Percentiles rank a stretch among this genome's conserved stretches.
Evolutionary conservation across 1,140 invertebrate genomes (phyloP).

Genomic region (Coenobita brevimanus): DNA sequence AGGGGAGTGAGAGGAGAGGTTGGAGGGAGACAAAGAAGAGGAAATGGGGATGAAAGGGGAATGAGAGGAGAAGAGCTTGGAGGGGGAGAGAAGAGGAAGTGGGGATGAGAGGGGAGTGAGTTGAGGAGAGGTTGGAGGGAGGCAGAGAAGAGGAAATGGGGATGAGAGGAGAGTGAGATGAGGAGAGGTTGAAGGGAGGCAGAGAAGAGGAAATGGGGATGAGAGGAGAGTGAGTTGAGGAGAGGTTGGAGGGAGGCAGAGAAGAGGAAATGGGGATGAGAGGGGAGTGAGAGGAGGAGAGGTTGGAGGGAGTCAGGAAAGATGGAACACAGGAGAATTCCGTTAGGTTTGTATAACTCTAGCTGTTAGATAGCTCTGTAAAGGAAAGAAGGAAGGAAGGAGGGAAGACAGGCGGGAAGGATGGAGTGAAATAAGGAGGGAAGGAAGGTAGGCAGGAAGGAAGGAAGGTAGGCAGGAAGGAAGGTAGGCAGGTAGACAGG

Average conservation of each 20-base stretch:
- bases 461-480: background rate
- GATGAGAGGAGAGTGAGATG: background rate
- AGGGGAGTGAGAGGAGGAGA: background rate
- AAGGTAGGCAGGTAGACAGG: too few relatives aligned
- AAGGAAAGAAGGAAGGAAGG: background rate
- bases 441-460: background rate
- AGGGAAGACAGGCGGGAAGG: background rate
- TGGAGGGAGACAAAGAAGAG: background rate
- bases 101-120: background rate
- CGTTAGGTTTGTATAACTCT: too few relatives aligned
- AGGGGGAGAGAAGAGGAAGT: background rate
- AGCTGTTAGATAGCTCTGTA: too few relatives aligned
- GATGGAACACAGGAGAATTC: background rate
- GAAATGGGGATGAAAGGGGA: background rate
- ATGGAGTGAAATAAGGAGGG: background rate
- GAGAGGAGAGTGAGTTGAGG: background rate
- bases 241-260: too few relatives aligned
- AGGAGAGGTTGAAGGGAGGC: background rate
- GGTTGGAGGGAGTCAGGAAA: background rate
- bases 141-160: too few relatives aligned
- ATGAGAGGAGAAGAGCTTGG: background rate
- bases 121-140: background rate
- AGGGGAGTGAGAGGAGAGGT: background rate
- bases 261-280: background rate
- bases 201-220: background rate